phyloP scores from a whole-genome alignment of 2,797 vertebrate genomes.

The Semaprochilodus insignis region DNA sequence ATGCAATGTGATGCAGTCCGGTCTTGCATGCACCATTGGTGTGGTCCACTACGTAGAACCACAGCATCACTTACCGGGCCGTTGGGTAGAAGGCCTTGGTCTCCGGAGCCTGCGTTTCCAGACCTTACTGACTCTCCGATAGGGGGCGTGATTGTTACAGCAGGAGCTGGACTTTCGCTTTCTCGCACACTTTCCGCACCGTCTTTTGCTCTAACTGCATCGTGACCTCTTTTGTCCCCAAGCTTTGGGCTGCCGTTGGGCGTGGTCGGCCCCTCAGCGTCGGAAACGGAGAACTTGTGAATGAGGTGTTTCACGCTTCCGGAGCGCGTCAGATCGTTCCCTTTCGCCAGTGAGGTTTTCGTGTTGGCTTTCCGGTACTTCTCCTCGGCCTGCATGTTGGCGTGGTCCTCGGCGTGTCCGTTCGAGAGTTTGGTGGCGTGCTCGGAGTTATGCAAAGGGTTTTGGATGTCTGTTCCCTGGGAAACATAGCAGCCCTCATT shows the following conservation, averaged over 20 bases:
- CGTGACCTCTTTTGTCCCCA: background rate
- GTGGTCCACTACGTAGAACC: background rate
- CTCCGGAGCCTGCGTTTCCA: background rate
- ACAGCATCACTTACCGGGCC: slow-evolving; percentile 62
- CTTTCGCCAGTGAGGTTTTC: slow-evolving; percentile 21
- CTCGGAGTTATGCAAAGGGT: slow-evolving; percentile 16
- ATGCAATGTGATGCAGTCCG: background rate
- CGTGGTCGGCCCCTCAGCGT: background rate
- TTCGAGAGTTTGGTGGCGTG: slow-evolving; percentile 27
- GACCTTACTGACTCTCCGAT: slow-evolving; percentile 56
- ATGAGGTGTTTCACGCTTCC: slow-evolving; percentile 76
- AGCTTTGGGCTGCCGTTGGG: background rate
- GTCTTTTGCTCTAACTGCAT: background rate
- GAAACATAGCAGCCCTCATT: slow-evolving; percentile 57
- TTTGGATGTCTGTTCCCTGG: slow-evolving; percentile 55
- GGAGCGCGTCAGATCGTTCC: slow-evolving; percentile 57
- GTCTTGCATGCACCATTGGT: background rate
- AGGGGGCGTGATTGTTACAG: slow-evolving; percentile 54
- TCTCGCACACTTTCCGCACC: background rate
- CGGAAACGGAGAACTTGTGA: slow-evolving; percentile 67
- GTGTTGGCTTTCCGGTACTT: slow-evolving; percentile 47
- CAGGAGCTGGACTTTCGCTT: slow-evolving; percentile 39
- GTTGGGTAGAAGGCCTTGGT: slow-evolving; percentile 31
- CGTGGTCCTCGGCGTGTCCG: background rate
- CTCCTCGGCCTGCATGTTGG: slow-evolving; percentile 26